A percentile compares a stretch with the other conserved stretches of the same genome.
phyloP scores from a whole-genome alignment of 2,113 vertebrate genomes.

The Hippocampus abdominalis region DNA sequence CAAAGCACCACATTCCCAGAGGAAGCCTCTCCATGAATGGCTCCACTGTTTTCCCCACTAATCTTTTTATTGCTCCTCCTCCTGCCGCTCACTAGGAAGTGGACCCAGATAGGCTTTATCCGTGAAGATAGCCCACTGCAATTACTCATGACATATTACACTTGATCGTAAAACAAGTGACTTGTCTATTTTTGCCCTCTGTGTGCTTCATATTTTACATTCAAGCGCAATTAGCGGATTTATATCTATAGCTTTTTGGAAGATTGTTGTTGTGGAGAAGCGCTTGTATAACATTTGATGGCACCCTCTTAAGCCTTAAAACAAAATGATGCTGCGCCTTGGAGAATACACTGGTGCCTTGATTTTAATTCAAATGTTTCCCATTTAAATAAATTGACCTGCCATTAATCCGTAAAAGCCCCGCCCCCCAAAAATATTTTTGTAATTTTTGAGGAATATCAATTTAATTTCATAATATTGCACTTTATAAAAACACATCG shows the following conservation, averaged over 20 bases:
- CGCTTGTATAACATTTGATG: neutral
- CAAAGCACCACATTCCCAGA: conserved; percentile 24
- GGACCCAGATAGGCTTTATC: conserved; percentile 32
- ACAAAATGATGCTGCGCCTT: too few species aligned
- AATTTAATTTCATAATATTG: too few species aligned
- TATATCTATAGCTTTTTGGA: neutral
- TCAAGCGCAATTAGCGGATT: neutral
- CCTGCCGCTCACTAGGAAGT: conserved; percentile 44
- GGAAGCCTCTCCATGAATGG: conserved; percentile 53
- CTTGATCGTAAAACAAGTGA: neutral
- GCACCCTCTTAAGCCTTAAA: too few species aligned
- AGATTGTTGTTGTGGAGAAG: neutral
- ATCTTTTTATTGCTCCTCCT: conserved; percentile 44
- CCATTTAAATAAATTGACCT: too few species aligned
- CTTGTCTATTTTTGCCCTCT: neutral
- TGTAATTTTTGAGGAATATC: too few species aligned
- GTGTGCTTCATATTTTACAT: neutral
- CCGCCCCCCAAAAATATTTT: too few species aligned
- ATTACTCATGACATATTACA: conserved; percentile 3
- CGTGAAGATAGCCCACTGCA: conserved; percentile 24
- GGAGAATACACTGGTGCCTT: too few species aligned
- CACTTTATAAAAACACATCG: too few species aligned
- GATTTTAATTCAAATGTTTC: too few species aligned
- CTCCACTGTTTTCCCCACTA: conserved; percentile 50
- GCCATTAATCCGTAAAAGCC: too few species aligned